Base-by-base conservation (phyloP, 2,797 vertebrate species). In the Notolepis coatsorum region DNA sequence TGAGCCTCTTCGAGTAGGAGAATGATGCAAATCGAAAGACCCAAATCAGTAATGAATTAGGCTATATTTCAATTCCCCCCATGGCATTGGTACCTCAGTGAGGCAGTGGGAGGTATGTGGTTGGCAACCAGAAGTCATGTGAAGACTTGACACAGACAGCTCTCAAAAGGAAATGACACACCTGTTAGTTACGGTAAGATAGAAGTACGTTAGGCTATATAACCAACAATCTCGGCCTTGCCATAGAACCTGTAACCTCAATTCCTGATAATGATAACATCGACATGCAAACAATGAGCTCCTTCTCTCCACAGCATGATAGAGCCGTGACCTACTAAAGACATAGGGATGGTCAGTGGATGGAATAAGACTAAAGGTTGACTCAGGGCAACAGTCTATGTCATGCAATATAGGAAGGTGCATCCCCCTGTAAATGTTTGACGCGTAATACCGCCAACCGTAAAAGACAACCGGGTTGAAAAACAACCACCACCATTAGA, bases 391-490 rank as follows among this genome's bases (percentile, higher is more conserved):
- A 46, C 21, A 49, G 61, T 59, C 7, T 6, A n/a, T n/a, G 48
- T 74, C 66, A 45, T 25, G 33, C 17, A 27, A 27, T 61, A 61
- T 61, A 61, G 25, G 23, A 20, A 47, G 9, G 2, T 17, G 9
- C 41, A 57, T n/a, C 43, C 9, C 15, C n/a, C 23, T 73, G 50
- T 63, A n/a, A 56, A 35, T 24, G 15, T 68, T 55, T 56, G 27
- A 65, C 35, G 25, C 31, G 43, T 27, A 52, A 65, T 62, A 51
- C 42, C 49, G 79, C 47, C 38, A 49, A 30, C 63, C 72, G 12
- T 27, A 67, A 38, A 27, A 12, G 17, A 69, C 39, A 66, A 71
- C 61, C 48, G 42, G 61, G 39, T 42, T 57, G 57, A 71, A 52
- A 70, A 55, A 35, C 15, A 50, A 65, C 38, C 18, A 46, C 23